Evolutionary conservation across 1,140 invertebrate species (phyloP), one percentile per base, ranked within the genome.

Genomic region (Acromyrmex heyeri): DNA sequence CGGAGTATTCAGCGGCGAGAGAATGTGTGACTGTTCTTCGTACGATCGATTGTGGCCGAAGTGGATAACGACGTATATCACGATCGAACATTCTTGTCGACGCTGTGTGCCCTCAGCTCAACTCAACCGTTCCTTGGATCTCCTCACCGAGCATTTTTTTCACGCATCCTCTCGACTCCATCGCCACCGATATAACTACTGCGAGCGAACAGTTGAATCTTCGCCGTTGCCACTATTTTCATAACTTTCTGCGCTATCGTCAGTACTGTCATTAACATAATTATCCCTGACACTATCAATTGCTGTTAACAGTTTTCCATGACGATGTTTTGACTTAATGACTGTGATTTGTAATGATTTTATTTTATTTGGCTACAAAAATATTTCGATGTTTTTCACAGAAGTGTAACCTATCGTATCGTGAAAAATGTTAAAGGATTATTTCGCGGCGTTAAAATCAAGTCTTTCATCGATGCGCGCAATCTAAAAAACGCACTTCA

Each of bases 31-130:
- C 34, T 38, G 34, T 82, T 67, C 53, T 53, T 34, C 50, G 55
- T 73, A 53, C 14, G 64, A n/a, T n/a, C 64, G 55, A 73, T 0
- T 34, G 34, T 24, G 62, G 48, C 48, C 30, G 14, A 70, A 81
- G 53, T 34, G 48, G 27, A 6, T 34, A 50, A 79, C 76, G 53
- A 30, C 16, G 1, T 55, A 38, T 24, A 18, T 50, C 34, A n/a
- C 70, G 59, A 76, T 64, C 82, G 82, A 85, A 77, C 48, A 16
- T 77, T 73, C n/a, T 76, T 59, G 27, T 53, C n/a, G 72, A 53
- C 59, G 72, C 16, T 18, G 48, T 55, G 34, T 34, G 48, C 34
- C 12, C 21, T 76, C 70, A 18, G 69, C 21, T 18, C 18, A 34
- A 24, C 27, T 57, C 64, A 30, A 65, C 6, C 21, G 18, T 18